Conservation (phyloP, 2,113 vertebrate species). For the Pardalotus punctatus region DNA sequence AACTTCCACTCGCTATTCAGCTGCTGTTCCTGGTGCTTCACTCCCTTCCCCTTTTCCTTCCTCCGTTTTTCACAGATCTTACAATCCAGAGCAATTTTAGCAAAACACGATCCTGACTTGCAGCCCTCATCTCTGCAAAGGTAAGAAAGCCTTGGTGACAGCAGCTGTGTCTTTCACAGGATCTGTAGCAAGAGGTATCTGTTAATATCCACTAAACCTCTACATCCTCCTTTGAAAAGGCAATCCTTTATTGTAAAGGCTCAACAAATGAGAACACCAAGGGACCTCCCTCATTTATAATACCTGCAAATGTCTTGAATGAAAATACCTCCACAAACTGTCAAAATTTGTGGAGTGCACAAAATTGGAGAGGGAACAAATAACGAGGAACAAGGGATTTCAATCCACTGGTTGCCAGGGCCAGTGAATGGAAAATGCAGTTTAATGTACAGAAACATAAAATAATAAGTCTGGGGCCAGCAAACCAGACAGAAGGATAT, state of each 20-base stretch:
- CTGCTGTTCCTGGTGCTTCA: neutral
- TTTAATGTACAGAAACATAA: conserved; percentile 70
- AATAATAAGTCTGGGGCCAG: conserved; percentile 65
- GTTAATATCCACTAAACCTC: conserved; percentile 17
- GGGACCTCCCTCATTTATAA: conserved; percentile 54
- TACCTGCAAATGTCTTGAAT: conserved; percentile 48
- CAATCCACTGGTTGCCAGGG: conserved; percentile 34
- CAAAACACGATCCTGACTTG: neutral
- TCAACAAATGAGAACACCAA: conserved; percentile 44
- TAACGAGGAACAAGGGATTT: conserved; percentile 71
- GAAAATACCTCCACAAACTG: conserved; percentile 29
- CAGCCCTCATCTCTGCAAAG: neutral
- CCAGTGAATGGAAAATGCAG: conserved; percentile 65
- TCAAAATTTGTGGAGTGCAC: conserved; percentile 10
- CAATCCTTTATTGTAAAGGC: conserved; percentile 19
- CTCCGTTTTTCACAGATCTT: neutral
- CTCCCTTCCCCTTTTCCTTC: neutral
- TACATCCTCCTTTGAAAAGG: neutral
- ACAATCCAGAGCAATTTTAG: neutral
- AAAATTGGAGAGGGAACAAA: conserved; percentile 59
- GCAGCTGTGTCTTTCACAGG: neutral
- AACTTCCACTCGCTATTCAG: neutral
- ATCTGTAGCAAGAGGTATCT: neutral
- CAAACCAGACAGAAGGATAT: conserved; percentile 61
- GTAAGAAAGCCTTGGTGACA: neutral